Evolutionary conservation across 2,113 vertebrate species (phyloP).

Genomic region (Ellobius talpinus): DNA sequence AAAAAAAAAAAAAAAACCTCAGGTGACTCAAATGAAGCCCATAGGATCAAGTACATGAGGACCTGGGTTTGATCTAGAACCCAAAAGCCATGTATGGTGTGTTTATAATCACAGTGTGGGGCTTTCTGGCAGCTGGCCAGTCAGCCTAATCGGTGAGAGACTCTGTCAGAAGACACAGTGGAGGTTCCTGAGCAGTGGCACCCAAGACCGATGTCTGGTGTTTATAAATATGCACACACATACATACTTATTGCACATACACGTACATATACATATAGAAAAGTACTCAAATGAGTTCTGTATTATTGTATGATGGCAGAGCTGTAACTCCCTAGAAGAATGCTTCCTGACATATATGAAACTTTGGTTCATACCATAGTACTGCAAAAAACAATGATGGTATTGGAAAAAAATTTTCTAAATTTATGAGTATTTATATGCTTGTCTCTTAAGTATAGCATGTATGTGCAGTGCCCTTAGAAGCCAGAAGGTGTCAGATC

Average conservation of each 20-base stretch:
- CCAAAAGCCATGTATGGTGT: background rate
- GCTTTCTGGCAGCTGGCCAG: background rate
- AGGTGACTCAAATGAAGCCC: background rate
- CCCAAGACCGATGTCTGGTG: background rate
- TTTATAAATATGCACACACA: background rate
- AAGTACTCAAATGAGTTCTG: background rate
- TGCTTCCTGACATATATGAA: background rate
- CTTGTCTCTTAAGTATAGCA: background rate
- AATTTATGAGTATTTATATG: background rate
- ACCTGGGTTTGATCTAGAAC: background rate
- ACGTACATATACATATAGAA: background rate
- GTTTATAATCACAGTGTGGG: background rate
- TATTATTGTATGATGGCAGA: background rate
- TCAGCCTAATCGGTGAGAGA: background rate
- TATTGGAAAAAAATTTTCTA: background rate
- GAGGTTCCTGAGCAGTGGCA: background rate
- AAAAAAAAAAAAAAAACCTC: too few species aligned
- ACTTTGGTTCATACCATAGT: background rate
- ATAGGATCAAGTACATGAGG: background rate
- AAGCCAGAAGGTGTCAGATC: background rate
- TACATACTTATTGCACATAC: background rate
- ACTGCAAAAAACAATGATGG: background rate
- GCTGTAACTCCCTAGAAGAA: background rate
- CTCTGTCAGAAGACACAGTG: background rate
- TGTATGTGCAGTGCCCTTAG: background rate